These are phyloP conservation scores for Euthynnus affinis DNA, from an alignment of 2,797 vertebrate species.

Conservation along the genomic window DNA sequence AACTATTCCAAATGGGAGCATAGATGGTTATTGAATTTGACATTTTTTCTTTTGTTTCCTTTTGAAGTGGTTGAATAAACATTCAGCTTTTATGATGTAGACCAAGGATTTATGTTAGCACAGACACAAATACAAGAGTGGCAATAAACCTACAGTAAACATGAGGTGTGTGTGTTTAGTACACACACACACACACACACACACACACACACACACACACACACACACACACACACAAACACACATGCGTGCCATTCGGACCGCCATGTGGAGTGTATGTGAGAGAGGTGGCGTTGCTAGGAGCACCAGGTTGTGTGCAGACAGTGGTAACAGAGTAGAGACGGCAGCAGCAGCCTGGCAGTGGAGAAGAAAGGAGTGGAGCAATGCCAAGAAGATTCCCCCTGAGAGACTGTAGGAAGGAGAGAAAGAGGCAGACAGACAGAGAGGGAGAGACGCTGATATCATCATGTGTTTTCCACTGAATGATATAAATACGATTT, in stretches of 20 bases:
- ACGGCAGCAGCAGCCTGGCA: constrained; percentile 80
- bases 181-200: constrained; percentile 8
- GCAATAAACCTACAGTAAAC: constrained; percentile 60
- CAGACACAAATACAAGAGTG: constrained; percentile 59
- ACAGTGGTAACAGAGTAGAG: constrained; percentile 77
- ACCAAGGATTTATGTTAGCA: constrained; percentile 52
- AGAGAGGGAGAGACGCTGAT: constrained; percentile 72
- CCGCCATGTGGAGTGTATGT: constrained; percentile 72
- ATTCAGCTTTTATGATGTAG: constrained; percentile 48
- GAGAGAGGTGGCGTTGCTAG: constrained; percentile 83
- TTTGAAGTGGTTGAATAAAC: constrained; percentile 56
- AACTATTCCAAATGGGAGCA: constrained; percentile 39
- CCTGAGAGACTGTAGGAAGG: constrained; percentile 76
- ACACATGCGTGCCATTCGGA: constrained; percentile 41
- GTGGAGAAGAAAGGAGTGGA: constrained; percentile 86
- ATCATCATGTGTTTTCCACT: constrained; percentile 57
- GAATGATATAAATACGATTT: constrained; percentile 47
- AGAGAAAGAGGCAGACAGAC: constrained; percentile 73
- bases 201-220: constrained; percentile 12
- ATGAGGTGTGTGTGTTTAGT: constrained; percentile 36
- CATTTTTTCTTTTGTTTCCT: constrained; percentile 57
- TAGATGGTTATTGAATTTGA: constrained; percentile 48
- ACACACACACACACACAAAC: background rate
- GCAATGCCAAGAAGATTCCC: constrained; percentile 87
- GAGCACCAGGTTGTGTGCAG: constrained; percentile 84